phyloP scores from a whole-genome alignment of 2,888 invertebrate genomes.

The Drosophila pegasa region DNA sequence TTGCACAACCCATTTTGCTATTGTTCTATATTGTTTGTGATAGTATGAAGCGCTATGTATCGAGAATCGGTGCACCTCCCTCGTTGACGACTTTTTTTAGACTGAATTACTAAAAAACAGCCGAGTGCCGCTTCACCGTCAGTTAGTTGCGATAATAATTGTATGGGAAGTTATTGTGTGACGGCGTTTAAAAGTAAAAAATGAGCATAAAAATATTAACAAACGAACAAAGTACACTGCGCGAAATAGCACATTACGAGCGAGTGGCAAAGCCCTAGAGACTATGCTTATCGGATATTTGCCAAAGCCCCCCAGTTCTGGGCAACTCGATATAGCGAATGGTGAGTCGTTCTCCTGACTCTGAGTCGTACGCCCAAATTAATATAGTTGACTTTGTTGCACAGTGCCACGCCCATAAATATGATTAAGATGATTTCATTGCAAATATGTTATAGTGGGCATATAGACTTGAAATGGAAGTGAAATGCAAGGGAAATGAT shows the following conservation, averaged over 20 bases:
- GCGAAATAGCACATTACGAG: constrained; percentile 21
- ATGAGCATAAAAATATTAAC: constrained; percentile 40
- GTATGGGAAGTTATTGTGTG: constrained; percentile 44
- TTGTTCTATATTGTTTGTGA: not conserved
- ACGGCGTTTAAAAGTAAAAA: constrained; percentile 14
- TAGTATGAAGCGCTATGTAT: not conserved
- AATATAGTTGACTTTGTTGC: not conserved
- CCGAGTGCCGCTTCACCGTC: constrained; percentile 22
- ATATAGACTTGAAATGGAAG: not conserved
- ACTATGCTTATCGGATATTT: constrained; percentile 32
- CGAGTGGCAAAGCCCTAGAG: not conserved
- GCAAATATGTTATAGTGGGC: not conserved
- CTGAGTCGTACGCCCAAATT: not conserved
- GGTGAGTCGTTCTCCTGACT: not conserved
- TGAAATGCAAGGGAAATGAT: not conserved
- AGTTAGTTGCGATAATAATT: constrained; percentile 53
- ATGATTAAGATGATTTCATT: not conserved
- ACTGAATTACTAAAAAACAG: constrained; percentile 57
- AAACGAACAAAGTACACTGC: constrained; percentile 38
- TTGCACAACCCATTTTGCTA: constrained; percentile 71
- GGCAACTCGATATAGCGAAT: constrained; percentile 6
- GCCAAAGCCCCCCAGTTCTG: not conserved
- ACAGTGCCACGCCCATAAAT: constrained; percentile 3
- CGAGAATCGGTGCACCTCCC: constrained; percentile 25
- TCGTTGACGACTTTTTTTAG: constrained; percentile 39